Conservation (phyloP, 1,140 invertebrate genomes). For the Drosophila sulfurigaster region DNA sequence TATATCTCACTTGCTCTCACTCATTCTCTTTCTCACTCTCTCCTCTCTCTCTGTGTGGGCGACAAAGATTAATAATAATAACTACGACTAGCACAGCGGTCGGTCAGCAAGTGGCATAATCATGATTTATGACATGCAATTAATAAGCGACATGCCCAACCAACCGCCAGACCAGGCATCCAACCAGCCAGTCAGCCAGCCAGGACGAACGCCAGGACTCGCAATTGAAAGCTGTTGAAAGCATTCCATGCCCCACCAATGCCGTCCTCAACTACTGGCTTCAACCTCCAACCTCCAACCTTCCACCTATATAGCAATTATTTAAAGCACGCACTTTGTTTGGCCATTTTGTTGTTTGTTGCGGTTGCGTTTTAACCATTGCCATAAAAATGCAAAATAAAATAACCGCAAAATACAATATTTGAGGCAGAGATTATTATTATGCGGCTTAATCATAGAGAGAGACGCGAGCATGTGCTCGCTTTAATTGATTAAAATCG, state of each 20-base stretch:
- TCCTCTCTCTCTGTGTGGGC: slow-evolving; percentile 49
- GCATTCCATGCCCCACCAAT: background rate
- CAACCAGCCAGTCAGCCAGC: background rate
- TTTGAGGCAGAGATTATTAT: background rate
- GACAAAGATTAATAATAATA: slow-evolving; percentile 84
- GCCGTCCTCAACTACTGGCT: background rate
- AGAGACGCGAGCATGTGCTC: too few relatives aligned
- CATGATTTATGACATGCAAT: slow-evolving; percentile 83
- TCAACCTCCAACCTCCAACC: background rate
- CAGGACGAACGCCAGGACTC: slow-evolving; percentile 44
- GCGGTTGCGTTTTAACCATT: slow-evolving; percentile 49
- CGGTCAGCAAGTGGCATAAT: slow-evolving; percentile 81
- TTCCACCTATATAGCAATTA: slow-evolving; percentile 55
- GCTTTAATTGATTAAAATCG: slow-evolving; percentile 14
- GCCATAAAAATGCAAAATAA: slow-evolving; percentile 1
- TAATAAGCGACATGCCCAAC: slow-evolving; percentile 72
- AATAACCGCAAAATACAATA: background rate
- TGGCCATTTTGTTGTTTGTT: slow-evolving; percentile 29
- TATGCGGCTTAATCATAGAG: slow-evolving; percentile 5
- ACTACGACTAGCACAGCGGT: slow-evolving; percentile 79
- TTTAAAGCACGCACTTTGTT: slow-evolving; percentile 73
- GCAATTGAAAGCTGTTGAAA: slow-evolving; percentile 78
- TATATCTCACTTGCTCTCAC: too few relatives aligned
- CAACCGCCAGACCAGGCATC: background rate
- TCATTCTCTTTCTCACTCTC: background rate